Conservation (phyloP, 2,888 invertebrate species). For the Chaetogeoica ovagalla region DNA sequence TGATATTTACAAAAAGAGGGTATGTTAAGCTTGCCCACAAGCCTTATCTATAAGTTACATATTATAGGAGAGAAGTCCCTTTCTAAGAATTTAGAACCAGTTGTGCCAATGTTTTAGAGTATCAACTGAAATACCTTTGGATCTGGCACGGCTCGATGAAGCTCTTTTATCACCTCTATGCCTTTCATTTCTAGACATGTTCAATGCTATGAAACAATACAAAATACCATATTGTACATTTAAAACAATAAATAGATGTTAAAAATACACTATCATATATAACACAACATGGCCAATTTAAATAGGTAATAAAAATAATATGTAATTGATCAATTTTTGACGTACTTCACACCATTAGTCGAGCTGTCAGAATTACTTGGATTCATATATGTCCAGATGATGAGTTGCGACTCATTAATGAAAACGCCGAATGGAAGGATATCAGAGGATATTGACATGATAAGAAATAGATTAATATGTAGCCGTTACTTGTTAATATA, state of each 20-base stretch:
- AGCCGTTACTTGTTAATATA: constrained; percentile 5
- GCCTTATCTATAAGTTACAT: no score
- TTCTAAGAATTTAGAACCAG: no score
- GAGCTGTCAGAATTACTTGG: constrained; percentile 52
- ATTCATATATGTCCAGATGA: constrained; percentile 49
- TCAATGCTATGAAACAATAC: constrained; percentile 29
- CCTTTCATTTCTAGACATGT: constrained; percentile 51
- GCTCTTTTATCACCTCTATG: constrained; percentile 46
- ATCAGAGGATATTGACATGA: background rate
- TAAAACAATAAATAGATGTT: constrained; percentile 3
- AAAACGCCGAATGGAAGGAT: constrained; percentile 28
- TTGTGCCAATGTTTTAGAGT: background rate
- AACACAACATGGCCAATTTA: constrained; percentile 20
- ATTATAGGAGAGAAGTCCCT: no score
- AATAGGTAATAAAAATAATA: constrained; percentile 36
- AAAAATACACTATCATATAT: background rate
- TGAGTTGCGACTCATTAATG: constrained; percentile 43
- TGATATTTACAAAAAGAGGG: no score
- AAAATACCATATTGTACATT: background rate
- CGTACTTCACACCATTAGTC: constrained; percentile 51
- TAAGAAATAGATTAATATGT: constrained; percentile 13
- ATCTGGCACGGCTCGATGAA: constrained; percentile 46
- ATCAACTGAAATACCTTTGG: constrained; percentile 35
- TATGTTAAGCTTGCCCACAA: no score
- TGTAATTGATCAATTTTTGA: constrained; percentile 50